A percentile compares a stretch with the other conserved stretches of the same genome.
Conservation (phyloP, 2,797 vertebrate species). For the Halcyon chelicuti region DNA sequence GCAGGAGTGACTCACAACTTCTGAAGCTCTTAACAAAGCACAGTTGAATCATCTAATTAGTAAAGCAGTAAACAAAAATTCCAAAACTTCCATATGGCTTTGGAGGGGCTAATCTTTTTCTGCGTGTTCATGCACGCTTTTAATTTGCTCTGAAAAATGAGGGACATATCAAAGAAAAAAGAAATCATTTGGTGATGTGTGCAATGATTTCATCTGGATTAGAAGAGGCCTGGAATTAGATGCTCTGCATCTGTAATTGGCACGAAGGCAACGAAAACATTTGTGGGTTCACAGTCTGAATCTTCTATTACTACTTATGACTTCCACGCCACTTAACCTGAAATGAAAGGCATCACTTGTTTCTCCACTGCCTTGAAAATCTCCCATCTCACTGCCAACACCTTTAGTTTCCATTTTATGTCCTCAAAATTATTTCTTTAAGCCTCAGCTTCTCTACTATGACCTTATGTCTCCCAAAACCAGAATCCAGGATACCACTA, state of each 20-base stretch:
- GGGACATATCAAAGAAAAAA: not conserved
- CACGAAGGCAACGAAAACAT: not conserved
- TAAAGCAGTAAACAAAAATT: slow-evolving; percentile 39
- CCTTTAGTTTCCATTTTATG: not conserved
- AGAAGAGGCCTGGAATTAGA: not conserved
- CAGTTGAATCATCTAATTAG: slow-evolving; percentile 45
- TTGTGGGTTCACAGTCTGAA: not conserved
- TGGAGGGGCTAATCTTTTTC: not conserved
- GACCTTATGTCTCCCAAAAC: not conserved
- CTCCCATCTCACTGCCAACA: not conserved
- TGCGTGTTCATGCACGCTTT: not conserved
- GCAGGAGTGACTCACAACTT: slow-evolving; percentile 37
- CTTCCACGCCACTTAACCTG: not conserved
- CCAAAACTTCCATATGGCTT: not conserved
- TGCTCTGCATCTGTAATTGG: not conserved
- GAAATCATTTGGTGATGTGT: not conserved
- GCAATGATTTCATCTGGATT: not conserved
- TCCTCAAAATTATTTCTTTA: not conserved
- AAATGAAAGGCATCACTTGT: not conserved
- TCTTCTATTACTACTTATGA: not conserved
- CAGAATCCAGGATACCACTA: not conserved
- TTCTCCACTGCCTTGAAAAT: not conserved
- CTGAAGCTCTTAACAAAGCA: slow-evolving; percentile 43
- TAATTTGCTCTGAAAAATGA: not conserved
- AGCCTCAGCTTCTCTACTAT: not conserved